Conservation (phyloP, 1,140 invertebrate species). For the Drosophila baimaii region DNA sequence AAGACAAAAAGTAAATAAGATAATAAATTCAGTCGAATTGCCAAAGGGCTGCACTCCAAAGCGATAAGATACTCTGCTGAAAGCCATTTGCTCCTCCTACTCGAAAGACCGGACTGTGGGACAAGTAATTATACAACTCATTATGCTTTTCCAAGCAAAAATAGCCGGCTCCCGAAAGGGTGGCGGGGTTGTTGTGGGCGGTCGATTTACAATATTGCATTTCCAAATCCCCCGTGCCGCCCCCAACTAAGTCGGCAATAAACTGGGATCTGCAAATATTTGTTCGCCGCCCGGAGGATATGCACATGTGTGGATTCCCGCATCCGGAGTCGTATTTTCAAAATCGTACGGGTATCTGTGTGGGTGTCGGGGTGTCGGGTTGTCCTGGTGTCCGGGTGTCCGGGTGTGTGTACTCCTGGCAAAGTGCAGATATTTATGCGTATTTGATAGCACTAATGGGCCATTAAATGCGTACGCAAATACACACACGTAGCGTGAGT, state of each 20-base stretch:
- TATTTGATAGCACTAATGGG: slow-evolving; percentile 83
- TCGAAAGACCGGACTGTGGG: not conserved
- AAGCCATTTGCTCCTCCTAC: not conserved
- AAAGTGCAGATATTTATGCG: slow-evolving; percentile 82
- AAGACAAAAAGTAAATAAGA: not conserved
- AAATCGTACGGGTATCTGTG: slow-evolving; percentile 32
- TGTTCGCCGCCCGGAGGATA: slow-evolving; percentile 16
- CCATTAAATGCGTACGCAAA: slow-evolving; percentile 82
- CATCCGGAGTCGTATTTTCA: slow-evolving; percentile 44
- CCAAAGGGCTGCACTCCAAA: not conserved
- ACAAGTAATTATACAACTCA: slow-evolving; percentile 43
- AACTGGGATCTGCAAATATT: slow-evolving; percentile 65
- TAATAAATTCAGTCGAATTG: not conserved
- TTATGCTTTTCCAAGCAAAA: slow-evolving; percentile 29
- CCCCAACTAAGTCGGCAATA: slow-evolving; percentile 36
- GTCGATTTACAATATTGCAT: slow-evolving; percentile 54
- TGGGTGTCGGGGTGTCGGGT: not conserved
- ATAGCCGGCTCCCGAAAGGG: not conserved
- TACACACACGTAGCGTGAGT: slow-evolving; percentile 61
- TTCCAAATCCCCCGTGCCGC: slow-evolving; percentile 36
- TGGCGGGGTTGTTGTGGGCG: slow-evolving; percentile 10
- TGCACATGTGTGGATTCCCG: slow-evolving; percentile 26
- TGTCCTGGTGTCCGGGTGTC: slow-evolving; percentile 8
- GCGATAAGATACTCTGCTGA: not conserved
- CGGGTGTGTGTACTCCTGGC: slow-evolving; percentile 55